Conservation (phyloP, 2,888 invertebrate species). For the Dicyrtomina minuta region DNA sequence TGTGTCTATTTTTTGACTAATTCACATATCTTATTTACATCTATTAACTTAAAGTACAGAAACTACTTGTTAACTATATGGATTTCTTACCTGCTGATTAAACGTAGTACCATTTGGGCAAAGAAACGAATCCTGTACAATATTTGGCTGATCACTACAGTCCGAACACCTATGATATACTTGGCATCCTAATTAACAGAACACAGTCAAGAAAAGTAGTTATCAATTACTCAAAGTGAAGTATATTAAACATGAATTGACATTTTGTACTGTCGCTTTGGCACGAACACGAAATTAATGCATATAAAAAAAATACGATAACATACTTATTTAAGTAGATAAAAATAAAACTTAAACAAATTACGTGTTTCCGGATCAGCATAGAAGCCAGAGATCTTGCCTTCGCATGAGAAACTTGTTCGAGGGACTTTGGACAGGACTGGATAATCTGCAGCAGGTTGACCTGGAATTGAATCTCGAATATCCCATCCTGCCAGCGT, state of each 20-base stretch:
- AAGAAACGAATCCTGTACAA: conserved; percentile 63
- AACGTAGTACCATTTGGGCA: conserved; percentile 70
- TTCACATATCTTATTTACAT: no score
- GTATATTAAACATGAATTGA: no score
- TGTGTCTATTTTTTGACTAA: no score
- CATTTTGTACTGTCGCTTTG: no score
- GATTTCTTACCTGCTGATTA: conserved; percentile 65
- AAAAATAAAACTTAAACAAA: no score
- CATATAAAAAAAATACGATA: no score
- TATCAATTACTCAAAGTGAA: no score
- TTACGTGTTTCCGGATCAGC: conserved; percentile 60
- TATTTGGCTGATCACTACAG: conserved; percentile 54
- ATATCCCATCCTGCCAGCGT: conserved; percentile 63
- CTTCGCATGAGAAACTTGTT: conserved; percentile 66
- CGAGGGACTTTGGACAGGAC: conserved; percentile 63
- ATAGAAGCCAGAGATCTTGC: conserved; percentile 57
- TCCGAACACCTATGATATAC: conserved; percentile 67
- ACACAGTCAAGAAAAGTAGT: not conserved
- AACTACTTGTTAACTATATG: no score
- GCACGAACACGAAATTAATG: no score
- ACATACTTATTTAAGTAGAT: no score
- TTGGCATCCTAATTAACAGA: conserved; percentile 61
- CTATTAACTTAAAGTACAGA: no score
- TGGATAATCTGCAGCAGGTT: conserved; percentile 69
- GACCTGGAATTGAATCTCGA: conserved; percentile 66